Percentiles rank a stretch among this genome's conserved stretches.
These are phyloP conservation scores for Syngnathus scovelli DNA, from an alignment of 2,113 vertebrate species.

Conservation along the genomic window DNA sequence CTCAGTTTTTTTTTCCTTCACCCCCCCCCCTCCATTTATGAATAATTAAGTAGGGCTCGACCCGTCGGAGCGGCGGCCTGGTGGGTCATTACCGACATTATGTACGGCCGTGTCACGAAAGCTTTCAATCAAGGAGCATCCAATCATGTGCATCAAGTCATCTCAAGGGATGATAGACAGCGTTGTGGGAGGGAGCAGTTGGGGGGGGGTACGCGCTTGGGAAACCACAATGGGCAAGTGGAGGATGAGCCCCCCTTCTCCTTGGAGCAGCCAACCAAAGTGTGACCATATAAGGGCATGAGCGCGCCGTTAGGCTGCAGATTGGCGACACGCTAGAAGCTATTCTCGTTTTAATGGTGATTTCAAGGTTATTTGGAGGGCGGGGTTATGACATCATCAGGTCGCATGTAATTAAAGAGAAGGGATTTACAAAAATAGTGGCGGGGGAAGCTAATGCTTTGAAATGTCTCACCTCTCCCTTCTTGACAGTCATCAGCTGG, in stretches of 20 bases:
- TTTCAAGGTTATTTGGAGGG: constrained; percentile 36
- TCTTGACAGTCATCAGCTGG: constrained; percentile 90
- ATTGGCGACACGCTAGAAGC: constrained; percentile 35
- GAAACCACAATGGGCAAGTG: constrained; percentile 35
- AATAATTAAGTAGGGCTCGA: constrained; percentile 66
- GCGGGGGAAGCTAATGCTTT: neutral
- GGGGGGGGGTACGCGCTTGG: neutral
- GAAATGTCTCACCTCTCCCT: constrained; percentile 83
- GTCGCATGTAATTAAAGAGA: neutral
- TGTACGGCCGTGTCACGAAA: constrained; percentile 51
- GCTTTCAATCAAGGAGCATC: constrained; percentile 63
- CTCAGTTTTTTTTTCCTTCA: constrained; percentile 1
- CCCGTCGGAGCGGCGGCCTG: constrained; percentile 44
- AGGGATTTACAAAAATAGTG: neutral
- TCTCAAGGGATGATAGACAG: constrained; percentile 49
- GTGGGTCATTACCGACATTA: constrained; percentile 65
- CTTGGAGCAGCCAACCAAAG: constrained; percentile 26
- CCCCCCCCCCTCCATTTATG: constrained; percentile 48
- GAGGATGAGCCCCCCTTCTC: constrained; percentile 11
- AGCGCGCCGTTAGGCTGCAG: constrained; percentile 50
- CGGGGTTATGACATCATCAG: constrained; percentile 28
- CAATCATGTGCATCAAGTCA: constrained; percentile 56
- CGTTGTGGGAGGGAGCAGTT: constrained; percentile 6
- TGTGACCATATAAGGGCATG: constrained; percentile 62
- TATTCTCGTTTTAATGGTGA: constrained; percentile 14